Evolutionary conservation across 2,888 invertebrate species (phyloP), one percentile per base, ranked within the genome.

Genomic region (Callimorpha dominula): DNA sequence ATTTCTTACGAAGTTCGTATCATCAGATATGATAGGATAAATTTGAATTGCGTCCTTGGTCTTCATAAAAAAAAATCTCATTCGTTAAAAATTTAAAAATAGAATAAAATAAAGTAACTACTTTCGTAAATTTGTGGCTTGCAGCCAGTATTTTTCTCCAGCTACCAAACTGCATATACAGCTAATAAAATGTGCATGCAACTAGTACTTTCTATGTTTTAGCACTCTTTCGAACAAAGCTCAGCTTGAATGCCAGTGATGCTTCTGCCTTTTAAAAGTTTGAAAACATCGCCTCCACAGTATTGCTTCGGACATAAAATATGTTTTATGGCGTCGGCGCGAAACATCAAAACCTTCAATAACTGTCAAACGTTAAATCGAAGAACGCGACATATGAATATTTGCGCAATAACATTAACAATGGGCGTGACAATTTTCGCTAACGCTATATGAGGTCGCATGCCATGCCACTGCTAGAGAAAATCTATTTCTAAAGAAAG

Each of bases 281-380:
- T 87, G 89, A 92, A 92, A 91, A 90, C 89, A 87, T 86, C 86
- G 81, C 86, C 85, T 86, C 78, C 78, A 85, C 86, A 89, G 90
- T 91, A 93, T 92, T 91, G 91, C 89, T 88, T 84, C 87, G 90
- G 84, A 89, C 94, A 94, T 95, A 95, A 95, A 95, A 95, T 90
- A 91, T 92, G 88, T 95, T 95, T 95, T 95, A 95, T 89, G 92
- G 81, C 92, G 75, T 75, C 88, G 90, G 86, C 92, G 92, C 93
- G 88, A 86, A 92, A 92, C 93, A 92, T 93, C 93, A 92, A 91
- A 92, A 88, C 91, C 90, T 88, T 89, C 90, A 92, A 93, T 92
- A 92, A 90, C 90, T 86, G 88, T 88, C 90, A 90, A 91, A 91
- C 91, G 88, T 88, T 88, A 89, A 90, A 91, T 91, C 88, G 89